These are phyloP conservation scores for Kradibia gibbosae DNA, from an alignment of 1,140 invertebrate genomes.

Conservation along the genomic window DNA sequence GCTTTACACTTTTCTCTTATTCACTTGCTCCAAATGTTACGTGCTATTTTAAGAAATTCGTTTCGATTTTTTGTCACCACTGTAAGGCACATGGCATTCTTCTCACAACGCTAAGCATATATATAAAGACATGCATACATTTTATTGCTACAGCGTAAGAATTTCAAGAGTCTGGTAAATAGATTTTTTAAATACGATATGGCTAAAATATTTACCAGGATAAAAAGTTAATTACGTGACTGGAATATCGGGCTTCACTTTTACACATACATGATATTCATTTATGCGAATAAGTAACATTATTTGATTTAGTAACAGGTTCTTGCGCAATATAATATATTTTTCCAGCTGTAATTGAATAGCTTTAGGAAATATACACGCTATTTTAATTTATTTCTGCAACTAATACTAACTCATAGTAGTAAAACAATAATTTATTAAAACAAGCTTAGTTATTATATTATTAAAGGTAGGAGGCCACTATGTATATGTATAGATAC, in stretches of 20 bases:
- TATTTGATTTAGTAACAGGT: neutral
- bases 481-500: no score
- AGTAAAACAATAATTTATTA: neutral
- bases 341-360: neutral
- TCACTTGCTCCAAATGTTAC: no score
- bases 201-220: neutral
- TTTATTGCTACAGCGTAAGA: neutral
- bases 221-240: neutral
- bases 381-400: neutral
- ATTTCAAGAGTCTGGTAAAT: no score
- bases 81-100: neutral
- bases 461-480: neutral
- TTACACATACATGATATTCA: neutral
- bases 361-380: neutral
- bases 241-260: neutral
- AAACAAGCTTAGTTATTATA: neutral
- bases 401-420: neutral
- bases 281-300: neutral
- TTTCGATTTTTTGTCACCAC: neutral
- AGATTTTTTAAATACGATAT: neutral
- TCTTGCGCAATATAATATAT: neutral
- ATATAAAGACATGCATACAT: no score
- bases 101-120: neutral
- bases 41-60: neutral
- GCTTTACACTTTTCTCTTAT: neutral